These are phyloP conservation scores for Nanger granti DNA, from an alignment of 2,113 vertebrate species.

Conservation along the genomic window DNA sequence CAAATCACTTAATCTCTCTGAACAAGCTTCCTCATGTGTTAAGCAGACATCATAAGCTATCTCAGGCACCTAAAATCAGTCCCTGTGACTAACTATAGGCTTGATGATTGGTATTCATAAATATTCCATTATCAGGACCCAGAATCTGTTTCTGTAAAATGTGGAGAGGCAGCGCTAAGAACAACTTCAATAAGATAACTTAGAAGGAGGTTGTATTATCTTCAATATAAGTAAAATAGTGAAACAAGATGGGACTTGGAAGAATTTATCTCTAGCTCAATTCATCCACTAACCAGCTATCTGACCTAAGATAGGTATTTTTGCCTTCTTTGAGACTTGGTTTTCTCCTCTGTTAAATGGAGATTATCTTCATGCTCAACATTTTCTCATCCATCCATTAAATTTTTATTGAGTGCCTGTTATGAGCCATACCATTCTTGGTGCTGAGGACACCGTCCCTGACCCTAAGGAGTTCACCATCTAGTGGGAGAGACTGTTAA, in stretches of 20 bases:
- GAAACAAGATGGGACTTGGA: neutral
- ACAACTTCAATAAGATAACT: neutral
- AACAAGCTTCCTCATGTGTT: neutral
- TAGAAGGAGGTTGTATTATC: neutral
- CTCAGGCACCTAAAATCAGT: neutral
- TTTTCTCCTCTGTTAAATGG: conserved; percentile 3
- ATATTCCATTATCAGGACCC: neutral
- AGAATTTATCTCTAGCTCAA: neutral
- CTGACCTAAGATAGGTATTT: neutral
- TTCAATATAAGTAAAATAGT: neutral
- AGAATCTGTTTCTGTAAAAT: neutral
- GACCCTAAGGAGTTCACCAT: neutral
- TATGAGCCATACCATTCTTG: neutral
- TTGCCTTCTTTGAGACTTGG: neutral
- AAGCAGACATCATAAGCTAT: neutral
- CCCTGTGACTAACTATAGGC: neutral
- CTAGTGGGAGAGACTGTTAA: neutral
- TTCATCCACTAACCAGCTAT: neutral
- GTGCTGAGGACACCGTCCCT: neutral
- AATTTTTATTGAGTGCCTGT: neutral
- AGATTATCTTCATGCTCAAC: neutral
- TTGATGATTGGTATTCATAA: neutral
- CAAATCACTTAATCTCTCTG: neutral
- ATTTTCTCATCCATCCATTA: neutral
- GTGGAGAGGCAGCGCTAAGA: neutral